phyloP scores from a whole-genome alignment of 2,888 invertebrate genomes.

The Pterostichus niger region DNA sequence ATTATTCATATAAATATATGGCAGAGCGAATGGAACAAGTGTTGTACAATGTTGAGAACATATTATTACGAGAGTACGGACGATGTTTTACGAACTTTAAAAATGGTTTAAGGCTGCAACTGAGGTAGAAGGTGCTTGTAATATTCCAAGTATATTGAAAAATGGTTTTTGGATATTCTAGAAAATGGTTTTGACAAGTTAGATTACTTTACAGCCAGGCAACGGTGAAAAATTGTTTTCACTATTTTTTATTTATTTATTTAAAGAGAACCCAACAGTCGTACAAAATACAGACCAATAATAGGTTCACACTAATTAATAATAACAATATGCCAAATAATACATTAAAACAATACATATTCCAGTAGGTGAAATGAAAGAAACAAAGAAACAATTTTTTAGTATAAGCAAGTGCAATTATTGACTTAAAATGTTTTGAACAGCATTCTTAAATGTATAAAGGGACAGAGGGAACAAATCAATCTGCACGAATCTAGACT shows the following conservation, averaged over 20 bases:
- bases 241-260: background rate
- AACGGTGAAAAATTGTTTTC: conserved; percentile 19
- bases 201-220: background rate
- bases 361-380: no score
- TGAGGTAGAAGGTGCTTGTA: background rate
- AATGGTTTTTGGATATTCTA: conserved; percentile 15
- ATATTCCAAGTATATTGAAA: conserved; percentile 33
- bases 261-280: no score
- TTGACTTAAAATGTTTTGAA: no score
- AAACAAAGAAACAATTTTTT: no score
- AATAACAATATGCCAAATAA: no score
- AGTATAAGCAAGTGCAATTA: no score
- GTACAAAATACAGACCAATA: no score
- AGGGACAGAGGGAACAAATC: no score
- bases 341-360: no score
- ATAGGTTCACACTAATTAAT: no score
- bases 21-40: conserved; percentile 15
- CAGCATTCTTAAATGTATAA: no score
- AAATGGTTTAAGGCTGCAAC: background rate
- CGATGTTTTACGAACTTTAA: conserved; percentile 4
- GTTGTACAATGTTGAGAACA: conserved; percentile 32
- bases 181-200: conserved; percentile 7
- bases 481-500: no score
- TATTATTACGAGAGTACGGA: conserved; percentile 12
- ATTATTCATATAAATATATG: conserved; percentile 64